A percentile compares a stretch with the other conserved stretches of the same genome.
Evolutionary conservation across 1,140 invertebrate species (phyloP).

Genomic region (Bombus consobrinus): DNA sequence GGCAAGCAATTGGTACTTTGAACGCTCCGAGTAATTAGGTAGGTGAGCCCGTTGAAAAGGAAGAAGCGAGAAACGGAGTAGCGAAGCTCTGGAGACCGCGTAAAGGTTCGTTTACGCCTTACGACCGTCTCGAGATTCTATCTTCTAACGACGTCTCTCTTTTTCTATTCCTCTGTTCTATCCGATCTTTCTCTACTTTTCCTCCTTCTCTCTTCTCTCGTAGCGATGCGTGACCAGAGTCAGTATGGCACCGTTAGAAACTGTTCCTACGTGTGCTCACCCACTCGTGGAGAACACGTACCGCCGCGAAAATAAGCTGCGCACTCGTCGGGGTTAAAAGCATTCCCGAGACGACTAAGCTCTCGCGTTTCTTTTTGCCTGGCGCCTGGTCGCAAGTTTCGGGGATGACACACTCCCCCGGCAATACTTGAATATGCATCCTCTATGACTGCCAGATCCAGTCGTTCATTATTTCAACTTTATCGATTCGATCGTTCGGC

Average conservation of each 20-base stretch:
- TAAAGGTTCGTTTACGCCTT: constrained; percentile 70
- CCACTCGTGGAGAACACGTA: constrained; percentile 64
- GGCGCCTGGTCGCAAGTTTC: neutral
- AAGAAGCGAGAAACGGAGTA: neutral
- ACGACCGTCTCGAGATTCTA: constrained; percentile 73
- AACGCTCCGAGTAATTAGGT: constrained; percentile 49
- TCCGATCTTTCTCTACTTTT: neutral
- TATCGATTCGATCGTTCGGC: too few relatives aligned
- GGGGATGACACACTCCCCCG: neutral
- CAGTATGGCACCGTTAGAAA: constrained; percentile 71
- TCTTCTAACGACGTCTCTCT: constrained; percentile 66
- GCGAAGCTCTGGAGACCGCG: constrained; percentile 3
- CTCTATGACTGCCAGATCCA: neutral
- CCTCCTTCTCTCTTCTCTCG: too few relatives aligned
- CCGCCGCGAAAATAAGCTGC: constrained; percentile 62
- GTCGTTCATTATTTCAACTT: neutral
- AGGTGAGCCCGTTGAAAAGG: neutral
- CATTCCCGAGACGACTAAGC: constrained; percentile 11
- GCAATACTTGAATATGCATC: neutral
- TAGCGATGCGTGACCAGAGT: constrained; percentile 75
- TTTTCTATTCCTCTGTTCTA: too few relatives aligned
- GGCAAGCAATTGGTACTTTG: neutral
- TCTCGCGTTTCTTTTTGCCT: constrained; percentile 4
- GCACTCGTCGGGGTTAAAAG: constrained; percentile 50
- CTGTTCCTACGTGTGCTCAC: constrained; percentile 56